Percentiles rank a stretch among this genome's conserved stretches.
Conservation (phyloP, 2,797 vertebrate genomes). For the Rhinoraja longicauda region DNA sequence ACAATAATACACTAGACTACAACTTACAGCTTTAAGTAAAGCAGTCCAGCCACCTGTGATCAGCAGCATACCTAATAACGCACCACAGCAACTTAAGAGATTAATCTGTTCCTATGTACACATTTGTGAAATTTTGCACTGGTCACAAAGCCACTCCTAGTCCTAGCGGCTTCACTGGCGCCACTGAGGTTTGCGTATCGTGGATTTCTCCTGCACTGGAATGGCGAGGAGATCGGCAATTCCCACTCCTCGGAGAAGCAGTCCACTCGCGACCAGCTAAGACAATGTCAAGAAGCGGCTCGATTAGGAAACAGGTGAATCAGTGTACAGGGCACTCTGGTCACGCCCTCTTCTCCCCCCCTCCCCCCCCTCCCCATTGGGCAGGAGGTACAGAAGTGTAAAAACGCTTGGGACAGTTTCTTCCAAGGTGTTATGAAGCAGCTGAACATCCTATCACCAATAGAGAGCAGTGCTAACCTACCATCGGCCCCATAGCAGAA, state of each 20-base stretch:
- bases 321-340: no score
- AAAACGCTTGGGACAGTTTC: no score
- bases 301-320: background rate
- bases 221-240: background rate
- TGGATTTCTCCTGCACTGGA: background rate
- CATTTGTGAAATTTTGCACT: no score
- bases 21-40: background rate
- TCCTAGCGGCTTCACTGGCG: background rate
- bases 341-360: no score
- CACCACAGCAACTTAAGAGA: conserved; percentile 18
- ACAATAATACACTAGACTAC: background rate
- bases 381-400: no score
- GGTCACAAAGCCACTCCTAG: background rate
- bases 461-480: no score
- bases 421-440: no score
- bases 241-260: background rate
- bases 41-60: background rate
- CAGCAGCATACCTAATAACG: conserved; percentile 6
- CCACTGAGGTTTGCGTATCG: background rate
- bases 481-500: no score
- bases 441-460: no score
- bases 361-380: no score
- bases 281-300: background rate
- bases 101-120: background rate
- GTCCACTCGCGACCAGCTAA: background rate